Percentiles rank a stretch among this genome's conserved stretches.
These are phyloP conservation scores for Peucedramus taeniatus DNA, from an alignment of 2,113 vertebrate genomes.

Conservation along the genomic window DNA sequence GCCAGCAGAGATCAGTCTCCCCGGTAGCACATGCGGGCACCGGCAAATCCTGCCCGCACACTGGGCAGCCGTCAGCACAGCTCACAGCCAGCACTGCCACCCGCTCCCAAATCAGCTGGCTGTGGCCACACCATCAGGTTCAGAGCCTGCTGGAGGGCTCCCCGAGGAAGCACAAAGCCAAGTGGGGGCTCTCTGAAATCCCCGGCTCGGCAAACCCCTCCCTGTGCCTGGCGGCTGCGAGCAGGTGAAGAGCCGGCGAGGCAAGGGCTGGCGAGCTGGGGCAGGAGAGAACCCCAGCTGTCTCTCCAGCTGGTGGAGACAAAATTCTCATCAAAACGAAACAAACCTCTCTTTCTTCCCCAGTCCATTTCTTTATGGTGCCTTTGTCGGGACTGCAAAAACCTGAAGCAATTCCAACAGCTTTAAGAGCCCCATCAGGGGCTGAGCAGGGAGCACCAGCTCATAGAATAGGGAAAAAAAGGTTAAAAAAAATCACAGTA, in stretches of 20 bases:
- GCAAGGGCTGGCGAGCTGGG: conserved; percentile 8
- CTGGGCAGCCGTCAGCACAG: not conserved
- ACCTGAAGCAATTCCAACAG: not conserved
- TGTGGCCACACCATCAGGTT: not conserved
- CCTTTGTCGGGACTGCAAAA: not conserved
- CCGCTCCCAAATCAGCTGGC: fast-evolving
- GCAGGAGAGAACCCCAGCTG: conserved; percentile 53
- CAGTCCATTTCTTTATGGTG: fast-evolving
- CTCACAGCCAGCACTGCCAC: not conserved
- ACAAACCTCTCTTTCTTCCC: conserved; percentile 37
- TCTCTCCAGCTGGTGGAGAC: conserved; percentile 59
- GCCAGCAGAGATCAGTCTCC: not conserved
- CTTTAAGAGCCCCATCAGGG: fast-evolving
- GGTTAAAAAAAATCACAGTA: not conserved
- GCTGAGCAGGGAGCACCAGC: not conserved
- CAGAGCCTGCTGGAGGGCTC: not conserved
- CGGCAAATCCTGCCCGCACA: fast-evolving
- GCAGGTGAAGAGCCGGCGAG: not conserved
- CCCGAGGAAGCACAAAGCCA: fast-evolving
- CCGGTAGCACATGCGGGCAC: fast-evolving
- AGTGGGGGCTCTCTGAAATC: not conserved
- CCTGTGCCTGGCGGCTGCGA: not conserved
- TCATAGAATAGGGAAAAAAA: fast-evolving
- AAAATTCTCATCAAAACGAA: conserved; percentile 34
- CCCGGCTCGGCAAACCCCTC: not conserved